Evolutionary conservation across 2,797 vertebrate genomes (phyloP).

Genomic region (Galago senegalensis): DNA sequence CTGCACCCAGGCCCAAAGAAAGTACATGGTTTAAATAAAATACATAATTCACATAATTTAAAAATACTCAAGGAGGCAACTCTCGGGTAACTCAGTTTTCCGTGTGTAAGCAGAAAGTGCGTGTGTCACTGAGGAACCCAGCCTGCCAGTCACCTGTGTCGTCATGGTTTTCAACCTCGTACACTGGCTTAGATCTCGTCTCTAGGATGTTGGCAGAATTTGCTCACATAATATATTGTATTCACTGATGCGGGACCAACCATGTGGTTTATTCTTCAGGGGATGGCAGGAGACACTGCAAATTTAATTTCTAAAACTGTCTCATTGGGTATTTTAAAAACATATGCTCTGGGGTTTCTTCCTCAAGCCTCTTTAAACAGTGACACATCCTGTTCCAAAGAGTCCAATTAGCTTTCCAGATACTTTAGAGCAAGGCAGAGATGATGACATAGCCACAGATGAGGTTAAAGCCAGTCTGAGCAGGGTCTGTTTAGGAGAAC

Average conservation of each 20-base stretch:
- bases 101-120: not conserved
- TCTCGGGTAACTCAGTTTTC: too few relatives aligned
- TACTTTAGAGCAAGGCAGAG: not conserved
- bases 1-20: not conserved
- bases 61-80: too few relatives aligned
- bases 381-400: not conserved
- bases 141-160: not conserved
- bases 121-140: not conserved
- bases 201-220: not conserved
- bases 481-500: not conserved
- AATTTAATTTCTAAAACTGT: not conserved
- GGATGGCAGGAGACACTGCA: not conserved
- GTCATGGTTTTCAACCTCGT: not conserved
- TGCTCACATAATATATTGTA: not conserved
- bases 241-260: not conserved
- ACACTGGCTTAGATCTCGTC: not conserved
- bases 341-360: not conserved
- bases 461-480: not conserved
- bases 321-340: conserved; percentile 5
- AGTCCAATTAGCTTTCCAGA: not conserved
- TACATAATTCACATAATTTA: too few relatives aligned
- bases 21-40: too few relatives aligned
- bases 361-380: not conserved
- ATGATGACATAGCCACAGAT: not conserved
- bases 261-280: not conserved